Evolutionary conservation across 2,797 vertebrate genomes (phyloP), one percentile per base, ranked within the genome.

Genomic region (Phylloscopus collybita): DNA sequence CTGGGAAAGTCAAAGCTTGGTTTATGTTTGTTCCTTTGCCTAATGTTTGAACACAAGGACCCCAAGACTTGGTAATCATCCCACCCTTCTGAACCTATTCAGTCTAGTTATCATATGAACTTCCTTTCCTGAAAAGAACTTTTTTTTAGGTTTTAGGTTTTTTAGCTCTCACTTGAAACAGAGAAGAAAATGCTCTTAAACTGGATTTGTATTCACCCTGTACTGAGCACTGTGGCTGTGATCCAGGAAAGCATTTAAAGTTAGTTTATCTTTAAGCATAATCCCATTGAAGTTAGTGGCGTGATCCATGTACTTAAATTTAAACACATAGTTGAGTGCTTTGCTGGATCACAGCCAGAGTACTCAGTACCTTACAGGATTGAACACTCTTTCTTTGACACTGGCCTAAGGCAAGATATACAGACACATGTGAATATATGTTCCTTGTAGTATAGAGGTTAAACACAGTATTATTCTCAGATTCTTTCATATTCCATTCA

Each of bases 181-280:
- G 60, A 75, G 40, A 64, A 27, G 23, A 70, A 80, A 95, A 78
- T 2, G 1, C 3, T 61, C 5, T 40, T 83, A 36, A 61, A 30
- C 29, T 59, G 40, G 26, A 85, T 71, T 88, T 94, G 51, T 62
- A 81, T 79, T 95, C 88, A 76, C 11, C 7, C 51, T 1, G 0
- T 38, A 49, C 51, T 79, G 51, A 90, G 29, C 38, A 38, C n/a
- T 50, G 51, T 90, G 87, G 80, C 80, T 92, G 54, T 90, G 89
- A 96, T 94, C 89, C 91, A 92, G 40, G 16, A 93, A 78, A 91
- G 59, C 70, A 88, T 90, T 97, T 95, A 90, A 90, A 44, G 70
- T 83, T 80, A 86, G 50, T 90, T 95, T 93, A 62, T 89, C 72
- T 92, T 95, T 91, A 95, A 93, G 9, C 25, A 71, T 82, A 92